Evolutionary conservation across 2,797 vertebrate species (phyloP), one percentile per base, ranked within the genome.

Genomic region (Syngnathus rostellatus): DNA sequence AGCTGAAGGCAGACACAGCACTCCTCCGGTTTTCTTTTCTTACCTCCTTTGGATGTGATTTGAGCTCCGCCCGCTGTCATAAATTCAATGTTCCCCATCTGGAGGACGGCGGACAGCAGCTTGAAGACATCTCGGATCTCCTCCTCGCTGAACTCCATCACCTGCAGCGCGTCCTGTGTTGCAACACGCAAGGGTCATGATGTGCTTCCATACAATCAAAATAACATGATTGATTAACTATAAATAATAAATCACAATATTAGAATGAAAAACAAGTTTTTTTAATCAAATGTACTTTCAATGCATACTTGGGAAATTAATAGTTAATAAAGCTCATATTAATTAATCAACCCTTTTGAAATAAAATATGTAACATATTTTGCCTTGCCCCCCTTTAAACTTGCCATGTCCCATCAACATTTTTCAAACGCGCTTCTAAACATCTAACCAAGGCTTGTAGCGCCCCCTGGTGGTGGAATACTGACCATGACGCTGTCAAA

Each of bases 51-150:
- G 0, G 92, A 93, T 46, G 93, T 93, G 76, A 95, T 83, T 77
- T 96, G 94, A 66, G 94, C 94, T 40, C 94, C 94, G 0, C 94
- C 94, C 3, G 94, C 94, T 2, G 94, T 96, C 93, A 96, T 95
- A 82, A 96, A 96, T 68, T 95, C 94, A 55, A 95, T 85, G 1
- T 96, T 95, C 68, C 94, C 94, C 83, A 96, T 87, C 83, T 94
- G 94, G 69, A 96, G 89, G 8, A 93, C 93, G 19, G 91, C 94
- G 51, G 94, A 95, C 65, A 96, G 90, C 77, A 96, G 84, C 83
- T 92, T 94, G 84, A 95, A 94, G 61, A 96, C 90, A 14, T 96
- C 94, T 68, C 90, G 82, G 70, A 95, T 94, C 87, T 96, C 94
- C 79, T 96, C 94, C 65, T 91, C 90, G 1, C 79, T 90, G 82